Conservation (phyloP, 2,113 vertebrate genomes). For the Callipepla squamata region DNA sequence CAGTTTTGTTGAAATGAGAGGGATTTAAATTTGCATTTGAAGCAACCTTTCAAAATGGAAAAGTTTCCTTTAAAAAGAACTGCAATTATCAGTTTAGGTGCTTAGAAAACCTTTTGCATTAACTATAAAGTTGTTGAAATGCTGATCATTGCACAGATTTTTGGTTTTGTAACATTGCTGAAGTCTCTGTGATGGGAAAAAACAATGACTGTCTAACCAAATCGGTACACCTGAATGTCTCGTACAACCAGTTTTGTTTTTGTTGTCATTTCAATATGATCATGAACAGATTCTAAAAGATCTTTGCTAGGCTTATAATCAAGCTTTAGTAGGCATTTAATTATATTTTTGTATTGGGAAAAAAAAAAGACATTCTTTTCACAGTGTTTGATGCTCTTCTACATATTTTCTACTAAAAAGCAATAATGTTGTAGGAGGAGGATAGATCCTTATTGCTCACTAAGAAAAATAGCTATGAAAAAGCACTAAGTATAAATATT, state of each 20-base stretch:
- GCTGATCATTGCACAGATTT: background rate
- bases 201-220: background rate
- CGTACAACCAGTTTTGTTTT: background rate
- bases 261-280: background rate
- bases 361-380: background rate
- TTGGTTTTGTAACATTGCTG: background rate
- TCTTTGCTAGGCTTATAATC: background rate
- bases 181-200: background rate
- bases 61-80: background rate
- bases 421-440: background rate
- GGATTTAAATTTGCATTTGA: background rate
- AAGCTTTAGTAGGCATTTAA: background rate
- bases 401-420: background rate
- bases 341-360: background rate
- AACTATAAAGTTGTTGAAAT: background rate
- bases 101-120: background rate
- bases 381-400: fast-evolving
- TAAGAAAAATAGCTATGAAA: background rate
- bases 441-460: background rate
- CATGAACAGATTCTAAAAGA: background rate
- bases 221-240: background rate
- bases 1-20: background rate
- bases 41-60: background rate
- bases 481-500: background rate
- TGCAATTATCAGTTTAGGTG: background rate